Conservation (phyloP, 2,888 invertebrate genomes). For the Eristalis pertinax region DNA sequence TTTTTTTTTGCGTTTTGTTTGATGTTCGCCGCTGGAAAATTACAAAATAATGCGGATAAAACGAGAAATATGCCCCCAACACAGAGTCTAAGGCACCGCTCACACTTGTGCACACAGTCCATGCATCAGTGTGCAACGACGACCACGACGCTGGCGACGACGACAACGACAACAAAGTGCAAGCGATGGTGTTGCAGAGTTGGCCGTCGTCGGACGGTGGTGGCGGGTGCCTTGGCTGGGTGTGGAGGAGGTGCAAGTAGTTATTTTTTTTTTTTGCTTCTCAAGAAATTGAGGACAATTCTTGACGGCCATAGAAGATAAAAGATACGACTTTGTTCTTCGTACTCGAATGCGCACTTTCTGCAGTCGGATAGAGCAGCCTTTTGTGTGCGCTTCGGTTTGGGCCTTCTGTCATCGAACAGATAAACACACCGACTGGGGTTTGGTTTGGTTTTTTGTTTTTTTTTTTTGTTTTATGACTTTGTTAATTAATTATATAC, state of each 20-base stretch:
- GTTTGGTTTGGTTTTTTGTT: neutral
- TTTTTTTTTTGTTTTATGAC: neutral
- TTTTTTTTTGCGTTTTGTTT: slow-evolving; percentile 36
- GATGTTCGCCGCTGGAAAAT: slow-evolving; percentile 70
- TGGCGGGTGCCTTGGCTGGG: slow-evolving; percentile 3
- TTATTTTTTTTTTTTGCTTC: neutral
- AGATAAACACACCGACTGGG: neutral
- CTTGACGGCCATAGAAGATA: slow-evolving; percentile 55
- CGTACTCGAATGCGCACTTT: slow-evolving; percentile 64
- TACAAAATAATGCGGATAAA: slow-evolving; percentile 71
- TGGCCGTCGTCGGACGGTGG: neutral
- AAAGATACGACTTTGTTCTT: slow-evolving; percentile 41
- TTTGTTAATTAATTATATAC: slow-evolving; percentile 2
- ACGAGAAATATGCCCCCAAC: slow-evolving; percentile 45
- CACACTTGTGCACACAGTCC: neutral
- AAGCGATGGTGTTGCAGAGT: slow-evolving; percentile 20
- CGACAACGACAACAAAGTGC: slow-evolving; percentile 46
- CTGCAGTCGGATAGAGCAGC: slow-evolving; percentile 36
- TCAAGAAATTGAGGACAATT: slow-evolving; percentile 64
- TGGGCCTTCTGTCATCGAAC: neutral
- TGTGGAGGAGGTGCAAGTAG: slow-evolving; percentile 8
- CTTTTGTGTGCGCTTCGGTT: slow-evolving; percentile 12
- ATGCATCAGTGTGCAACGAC: neutral
- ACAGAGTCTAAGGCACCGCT: neutral
- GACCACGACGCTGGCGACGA: neutral